phyloP scores from a whole-genome alignment of 2,797 vertebrate genomes.

The Trichosurus vulpecula region DNA sequence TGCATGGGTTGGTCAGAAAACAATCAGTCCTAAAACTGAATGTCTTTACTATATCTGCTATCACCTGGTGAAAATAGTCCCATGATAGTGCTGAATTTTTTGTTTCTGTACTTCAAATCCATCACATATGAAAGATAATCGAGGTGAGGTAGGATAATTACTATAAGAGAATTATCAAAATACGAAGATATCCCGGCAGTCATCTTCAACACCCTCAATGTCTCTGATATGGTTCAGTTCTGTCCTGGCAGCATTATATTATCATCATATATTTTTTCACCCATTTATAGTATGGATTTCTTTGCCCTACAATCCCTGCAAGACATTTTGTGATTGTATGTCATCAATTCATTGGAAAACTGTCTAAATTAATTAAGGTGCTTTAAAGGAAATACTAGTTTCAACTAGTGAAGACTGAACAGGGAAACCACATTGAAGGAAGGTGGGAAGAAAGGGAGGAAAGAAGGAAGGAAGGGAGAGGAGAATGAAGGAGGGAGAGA shows the following conservation, averaged over 20 bases:
- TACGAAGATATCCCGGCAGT: neutral
- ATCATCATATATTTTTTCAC: neutral
- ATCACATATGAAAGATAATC: neutral
- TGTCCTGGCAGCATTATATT: neutral
- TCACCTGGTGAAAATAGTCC: neutral
- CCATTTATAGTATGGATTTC: neutral
- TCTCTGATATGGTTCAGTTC: neutral
- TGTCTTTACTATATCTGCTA: neutral
- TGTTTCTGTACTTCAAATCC: neutral
- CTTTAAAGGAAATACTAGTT: too few relatives aligned
- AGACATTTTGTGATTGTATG: too few relatives aligned
- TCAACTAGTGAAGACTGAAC: too few relatives aligned
- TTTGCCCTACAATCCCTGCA: neutral
- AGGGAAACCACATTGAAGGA: too few relatives aligned
- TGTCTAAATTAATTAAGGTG: neutral
- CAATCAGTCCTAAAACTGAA: neutral
- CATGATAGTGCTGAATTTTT: neutral
- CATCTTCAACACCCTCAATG: neutral
- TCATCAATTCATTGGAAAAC: neutral
- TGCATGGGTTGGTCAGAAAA: neutral
- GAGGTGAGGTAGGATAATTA: neutral
- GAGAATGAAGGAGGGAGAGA: too few relatives aligned
- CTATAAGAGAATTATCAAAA: neutral
- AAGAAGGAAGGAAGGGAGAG: too few relatives aligned
- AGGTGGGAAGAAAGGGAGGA: too few relatives aligned